Evolutionary conservation across 2,797 vertebrate genomes (phyloP).

Genomic region (Clamator glandarius): DNA sequence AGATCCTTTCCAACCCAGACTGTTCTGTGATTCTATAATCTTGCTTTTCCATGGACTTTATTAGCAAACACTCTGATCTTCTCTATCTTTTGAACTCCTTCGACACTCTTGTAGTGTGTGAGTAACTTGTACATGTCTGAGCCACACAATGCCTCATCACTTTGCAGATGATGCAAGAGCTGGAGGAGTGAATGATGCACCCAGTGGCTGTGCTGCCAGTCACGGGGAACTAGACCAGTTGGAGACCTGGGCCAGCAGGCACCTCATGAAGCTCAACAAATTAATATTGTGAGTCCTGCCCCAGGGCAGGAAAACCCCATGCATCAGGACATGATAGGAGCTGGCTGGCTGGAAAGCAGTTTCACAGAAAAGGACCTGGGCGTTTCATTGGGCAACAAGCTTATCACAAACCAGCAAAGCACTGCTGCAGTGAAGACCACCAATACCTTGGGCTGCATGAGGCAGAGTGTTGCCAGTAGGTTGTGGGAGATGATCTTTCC

Average conservation of each 20-base stretch:
- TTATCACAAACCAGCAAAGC: no score
- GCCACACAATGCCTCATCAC: not conserved
- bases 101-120: rapidly evolving
- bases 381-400: no score
- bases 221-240: not conserved
- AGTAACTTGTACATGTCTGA: not conserved
- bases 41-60: not conserved
- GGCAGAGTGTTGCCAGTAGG: no score
- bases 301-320: rapidly evolving
- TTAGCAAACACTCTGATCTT: not conserved
- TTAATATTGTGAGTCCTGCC: no score
- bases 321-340: no score
- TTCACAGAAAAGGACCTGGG: not conserved
- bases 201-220: not conserved
- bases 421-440: no score
- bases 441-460: no score
- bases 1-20: no score
- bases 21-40: no score
- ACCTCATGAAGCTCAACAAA: not conserved
- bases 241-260: not conserved
- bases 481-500: no score
- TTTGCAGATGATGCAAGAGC: no score
- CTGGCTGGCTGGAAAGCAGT: not conserved
- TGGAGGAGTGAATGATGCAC: not conserved
- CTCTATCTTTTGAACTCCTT: not conserved